These are phyloP conservation scores for Dolichomitus sp. DNA, from an alignment of 2,888 invertebrate genomes.

Conservation along the genomic window DNA sequence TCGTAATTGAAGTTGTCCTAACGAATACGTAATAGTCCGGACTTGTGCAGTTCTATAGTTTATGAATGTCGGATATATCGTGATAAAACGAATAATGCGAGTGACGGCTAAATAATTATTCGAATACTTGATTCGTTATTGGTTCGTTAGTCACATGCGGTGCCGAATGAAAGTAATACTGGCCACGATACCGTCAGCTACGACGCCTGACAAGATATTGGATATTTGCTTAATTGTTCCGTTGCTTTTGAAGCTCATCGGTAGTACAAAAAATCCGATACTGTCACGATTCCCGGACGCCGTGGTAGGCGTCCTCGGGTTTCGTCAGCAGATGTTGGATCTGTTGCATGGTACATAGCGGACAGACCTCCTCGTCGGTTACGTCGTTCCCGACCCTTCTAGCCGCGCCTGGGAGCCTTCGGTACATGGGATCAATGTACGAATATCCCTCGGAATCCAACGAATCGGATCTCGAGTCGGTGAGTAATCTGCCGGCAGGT, in stretches of 20 bases:
- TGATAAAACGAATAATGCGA: background rate
- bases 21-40: background rate
- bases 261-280: slow-evolving; percentile 10
- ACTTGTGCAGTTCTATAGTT: background rate
- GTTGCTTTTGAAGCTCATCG: slow-evolving; percentile 17
- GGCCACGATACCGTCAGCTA: background rate
- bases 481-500: slow-evolving; percentile 4
- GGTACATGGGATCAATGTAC: slow-evolving; percentile 75
- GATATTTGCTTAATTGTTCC: slow-evolving; percentile 1
- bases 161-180: background rate
- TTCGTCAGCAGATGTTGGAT: slow-evolving; percentile 80
- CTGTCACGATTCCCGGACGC: slow-evolving; percentile 75
- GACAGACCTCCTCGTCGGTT: slow-evolving; percentile 81
- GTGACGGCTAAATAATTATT: slow-evolving; percentile 1
- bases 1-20: background rate
- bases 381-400: slow-evolving; percentile 73
- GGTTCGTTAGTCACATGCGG: background rate
- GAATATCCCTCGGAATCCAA: slow-evolving; percentile 81
- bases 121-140: background rate
- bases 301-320: slow-evolving; percentile 79
- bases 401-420: slow-evolving; percentile 74
- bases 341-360: slow-evolving; percentile 82
- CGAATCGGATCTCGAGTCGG: slow-evolving; percentile 57
- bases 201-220: slow-evolving; percentile 1
- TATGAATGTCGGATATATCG: background rate